These are phyloP conservation scores for Nymphicus hollandicus DNA, from an alignment of 2,113 vertebrate genomes.

Conservation along the genomic window DNA sequence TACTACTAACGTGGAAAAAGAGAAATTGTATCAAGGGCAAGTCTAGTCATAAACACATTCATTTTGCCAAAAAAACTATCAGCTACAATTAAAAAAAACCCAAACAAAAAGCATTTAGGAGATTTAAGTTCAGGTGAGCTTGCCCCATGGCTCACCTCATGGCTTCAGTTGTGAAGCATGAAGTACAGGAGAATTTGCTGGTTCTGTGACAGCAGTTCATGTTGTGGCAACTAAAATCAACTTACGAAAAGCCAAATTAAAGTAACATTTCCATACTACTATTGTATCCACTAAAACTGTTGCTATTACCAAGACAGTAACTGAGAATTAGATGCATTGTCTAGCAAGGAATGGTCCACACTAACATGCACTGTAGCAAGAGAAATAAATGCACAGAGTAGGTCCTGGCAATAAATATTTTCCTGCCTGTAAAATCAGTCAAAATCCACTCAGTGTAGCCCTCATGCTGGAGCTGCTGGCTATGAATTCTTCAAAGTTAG, in stretches of 20 bases:
- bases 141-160: too few species aligned
- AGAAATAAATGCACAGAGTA: not conserved
- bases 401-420: not conserved
- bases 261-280: not conserved
- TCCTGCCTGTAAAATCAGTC: not conserved
- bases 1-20: not conserved
- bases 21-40: conserved; percentile 8
- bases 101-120: not conserved
- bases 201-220: not conserved
- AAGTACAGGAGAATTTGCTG: not conserved
- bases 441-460: not conserved
- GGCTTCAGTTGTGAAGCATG: not conserved
- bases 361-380: not conserved
- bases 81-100: not conserved
- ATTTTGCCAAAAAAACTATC: not conserved
- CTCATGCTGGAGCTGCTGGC: not conserved
- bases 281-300: not conserved
- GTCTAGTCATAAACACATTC: not conserved
- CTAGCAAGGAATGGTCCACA: not conserved
- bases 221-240: not conserved
- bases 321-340: not conserved
- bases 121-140: too few species aligned
- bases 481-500: not conserved
- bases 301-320: not conserved
- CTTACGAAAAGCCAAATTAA: not conserved